Percentiles rank a stretch among this genome's conserved stretches.
phyloP scores from a whole-genome alignment of 2,888 invertebrate genomes.

The Cataglyphis altisquamis region DNA sequence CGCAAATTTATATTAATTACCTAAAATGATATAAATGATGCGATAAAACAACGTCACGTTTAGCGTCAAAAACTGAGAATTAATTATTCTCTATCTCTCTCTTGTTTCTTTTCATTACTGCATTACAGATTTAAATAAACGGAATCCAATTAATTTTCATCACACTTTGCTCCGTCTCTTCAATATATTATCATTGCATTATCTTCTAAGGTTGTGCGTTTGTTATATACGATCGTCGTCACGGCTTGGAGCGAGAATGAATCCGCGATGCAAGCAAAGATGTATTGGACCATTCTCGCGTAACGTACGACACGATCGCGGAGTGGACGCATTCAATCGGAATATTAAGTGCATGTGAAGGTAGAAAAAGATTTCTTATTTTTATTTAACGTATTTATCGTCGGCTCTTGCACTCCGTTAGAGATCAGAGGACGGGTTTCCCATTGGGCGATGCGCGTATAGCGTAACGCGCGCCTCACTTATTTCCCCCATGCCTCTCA shows the following conservation, averaged over 20 bases:
- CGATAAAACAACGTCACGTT: not conserved
- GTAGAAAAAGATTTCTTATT: constrained; percentile 39
- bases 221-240: not conserved
- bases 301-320: constrained; percentile 27
- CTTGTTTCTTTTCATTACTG: not conserved
- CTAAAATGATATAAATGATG: too few relatives aligned
- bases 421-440: constrained; percentile 67
- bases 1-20: not conserved
- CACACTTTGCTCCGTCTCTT: not conserved
- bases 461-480: constrained; percentile 20
- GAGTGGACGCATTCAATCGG: constrained; percentile 44
- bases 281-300: constrained; percentile 31
- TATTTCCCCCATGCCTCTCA: constrained; percentile 30
- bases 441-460: constrained; percentile 70
- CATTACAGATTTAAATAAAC: not conserved
- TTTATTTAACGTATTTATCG: not conserved
- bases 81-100: not conserved
- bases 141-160: not conserved
- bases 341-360: constrained; percentile 41
- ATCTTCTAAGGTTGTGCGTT: not conserved
- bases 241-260: constrained; percentile 20
- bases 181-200: not conserved
- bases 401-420: constrained; percentile 56
- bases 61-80: not conserved
- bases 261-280: constrained; percentile 10